phyloP scores from a whole-genome alignment of 2,113 vertebrate species.

The Crocuta crocuta region DNA sequence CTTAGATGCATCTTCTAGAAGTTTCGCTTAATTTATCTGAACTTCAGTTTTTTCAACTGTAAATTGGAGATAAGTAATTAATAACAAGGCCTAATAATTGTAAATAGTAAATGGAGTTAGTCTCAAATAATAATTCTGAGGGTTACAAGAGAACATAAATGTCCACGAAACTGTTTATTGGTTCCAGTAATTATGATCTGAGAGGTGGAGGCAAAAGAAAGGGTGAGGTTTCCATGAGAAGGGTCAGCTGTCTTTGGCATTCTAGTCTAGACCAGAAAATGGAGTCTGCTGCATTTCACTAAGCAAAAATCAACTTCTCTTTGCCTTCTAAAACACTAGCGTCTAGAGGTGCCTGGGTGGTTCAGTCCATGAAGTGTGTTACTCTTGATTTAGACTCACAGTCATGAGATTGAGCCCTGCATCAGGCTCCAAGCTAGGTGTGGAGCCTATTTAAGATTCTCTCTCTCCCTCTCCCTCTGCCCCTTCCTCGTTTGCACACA shows the following conservation, averaged over 20 bases:
- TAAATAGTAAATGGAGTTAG: background rate
- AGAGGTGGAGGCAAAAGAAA: background rate
- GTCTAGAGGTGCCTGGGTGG: background rate
- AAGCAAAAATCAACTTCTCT: background rate
- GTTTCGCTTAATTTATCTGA: background rate
- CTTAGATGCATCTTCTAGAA: background rate
- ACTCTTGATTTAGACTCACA: no score
- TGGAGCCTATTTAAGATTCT: no score
- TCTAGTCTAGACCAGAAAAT: background rate
- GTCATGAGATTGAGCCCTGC: no score
- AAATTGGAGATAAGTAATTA: background rate
- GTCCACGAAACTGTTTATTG: background rate
- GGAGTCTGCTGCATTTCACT: background rate
- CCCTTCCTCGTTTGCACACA: no score
- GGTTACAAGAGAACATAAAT: background rate
- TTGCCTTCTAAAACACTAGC: conserved; percentile 1
- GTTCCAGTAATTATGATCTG: background rate
- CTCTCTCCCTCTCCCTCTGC: no score
- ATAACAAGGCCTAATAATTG: background rate
- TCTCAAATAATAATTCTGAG: background rate
- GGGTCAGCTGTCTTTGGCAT: background rate
- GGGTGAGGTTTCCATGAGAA: background rate
- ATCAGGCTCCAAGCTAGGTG: no score
- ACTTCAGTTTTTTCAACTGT: background rate
- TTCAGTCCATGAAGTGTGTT: no score